A percentile compares a stretch with the other conserved stretches of the same genome.
Evolutionary conservation across 2,888 invertebrate genomes (phyloP).

Genomic region (Xanthorhoe designata): DNA sequence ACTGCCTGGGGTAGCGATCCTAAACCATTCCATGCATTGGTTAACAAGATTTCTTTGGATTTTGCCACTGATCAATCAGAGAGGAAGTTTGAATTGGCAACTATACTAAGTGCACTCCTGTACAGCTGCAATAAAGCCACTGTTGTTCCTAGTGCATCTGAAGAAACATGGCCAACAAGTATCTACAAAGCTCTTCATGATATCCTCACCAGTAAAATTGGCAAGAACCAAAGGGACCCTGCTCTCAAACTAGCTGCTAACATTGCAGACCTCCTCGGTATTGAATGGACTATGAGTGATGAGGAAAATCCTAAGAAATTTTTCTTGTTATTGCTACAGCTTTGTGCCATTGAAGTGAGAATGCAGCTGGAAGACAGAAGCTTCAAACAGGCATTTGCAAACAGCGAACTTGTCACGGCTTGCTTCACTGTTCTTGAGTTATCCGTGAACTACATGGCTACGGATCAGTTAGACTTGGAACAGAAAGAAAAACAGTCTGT

Average conservation of each 20-base stretch:
- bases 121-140: slow-evolving; percentile 89
- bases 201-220: slow-evolving; percentile 94
- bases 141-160: slow-evolving; percentile 87
- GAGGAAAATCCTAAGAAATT: slow-evolving; percentile 93
- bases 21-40: slow-evolving; percentile 91
- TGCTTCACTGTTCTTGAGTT: slow-evolving; percentile 93
- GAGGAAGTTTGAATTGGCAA: slow-evolving; percentile 94
- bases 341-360: slow-evolving; percentile 96
- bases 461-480: slow-evolving; percentile 93
- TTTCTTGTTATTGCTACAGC: slow-evolving; percentile 92
- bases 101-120: slow-evolving; percentile 90
- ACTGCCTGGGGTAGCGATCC: slow-evolving; percentile 92
- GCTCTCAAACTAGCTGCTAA: slow-evolving; percentile 93
- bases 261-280: slow-evolving; percentile 92
- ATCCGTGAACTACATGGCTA: slow-evolving; percentile 91
- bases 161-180: slow-evolving; percentile 93
- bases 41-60: slow-evolving; percentile 93
- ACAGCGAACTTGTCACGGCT: slow-evolving; percentile 91
- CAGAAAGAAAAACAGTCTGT: slow-evolving; percentile 96
- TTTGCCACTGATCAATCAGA: slow-evolving; percentile 96
- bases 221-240: slow-evolving; percentile 95
- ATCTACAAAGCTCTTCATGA: slow-evolving; percentile 93
- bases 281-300: slow-evolving; percentile 93
- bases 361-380: slow-evolving; percentile 96
- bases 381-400: slow-evolving; percentile 91